Conservation (phyloP, 2,797 vertebrate species). For the Cheirogaleus major region DNA sequence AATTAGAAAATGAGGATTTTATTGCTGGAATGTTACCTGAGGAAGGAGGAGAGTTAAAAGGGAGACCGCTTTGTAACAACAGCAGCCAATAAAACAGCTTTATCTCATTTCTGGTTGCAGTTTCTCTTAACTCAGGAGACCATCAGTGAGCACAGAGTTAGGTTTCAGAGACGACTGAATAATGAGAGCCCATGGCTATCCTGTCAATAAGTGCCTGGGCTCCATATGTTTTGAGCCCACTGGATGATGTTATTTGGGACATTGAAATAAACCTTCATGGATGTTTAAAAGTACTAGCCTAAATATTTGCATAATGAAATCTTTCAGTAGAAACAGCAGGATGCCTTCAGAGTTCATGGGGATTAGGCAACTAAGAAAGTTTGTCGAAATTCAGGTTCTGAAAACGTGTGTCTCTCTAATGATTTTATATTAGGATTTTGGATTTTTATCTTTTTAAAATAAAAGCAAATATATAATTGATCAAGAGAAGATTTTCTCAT, state of each 20-base stretch:
- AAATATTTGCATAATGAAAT: slow-evolving; percentile 61
- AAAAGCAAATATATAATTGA: not conserved
- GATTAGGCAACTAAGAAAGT: not conserved
- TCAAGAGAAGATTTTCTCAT: not conserved
- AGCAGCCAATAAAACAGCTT: not conserved
- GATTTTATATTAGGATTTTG: slow-evolving; percentile 3
- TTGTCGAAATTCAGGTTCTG: slow-evolving; percentile 28
- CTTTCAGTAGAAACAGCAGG: not conserved
- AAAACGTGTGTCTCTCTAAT: not conserved
- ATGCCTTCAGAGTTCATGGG: not conserved
- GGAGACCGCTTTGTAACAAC: not conserved
- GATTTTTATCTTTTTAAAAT: slow-evolving; percentile 40
- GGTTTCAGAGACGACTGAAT: not conserved
- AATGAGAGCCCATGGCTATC: not conserved
- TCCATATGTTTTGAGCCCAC: not conserved
- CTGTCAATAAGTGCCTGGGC: not conserved
- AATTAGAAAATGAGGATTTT: not conserved
- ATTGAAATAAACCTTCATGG: slow-evolving; percentile 29
- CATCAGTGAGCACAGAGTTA: not conserved
- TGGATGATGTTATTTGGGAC: not conserved
- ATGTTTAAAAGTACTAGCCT: slow-evolving; percentile 44
- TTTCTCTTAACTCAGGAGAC: not conserved
- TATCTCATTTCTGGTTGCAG: not conserved
- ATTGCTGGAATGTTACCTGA: not conserved
- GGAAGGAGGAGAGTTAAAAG: not conserved